Percentiles rank a stretch among this genome's conserved stretches.
These are phyloP conservation scores for Nyctibius grandis DNA, from an alignment of 2,797 vertebrate genomes.

Conservation along the genomic window DNA sequence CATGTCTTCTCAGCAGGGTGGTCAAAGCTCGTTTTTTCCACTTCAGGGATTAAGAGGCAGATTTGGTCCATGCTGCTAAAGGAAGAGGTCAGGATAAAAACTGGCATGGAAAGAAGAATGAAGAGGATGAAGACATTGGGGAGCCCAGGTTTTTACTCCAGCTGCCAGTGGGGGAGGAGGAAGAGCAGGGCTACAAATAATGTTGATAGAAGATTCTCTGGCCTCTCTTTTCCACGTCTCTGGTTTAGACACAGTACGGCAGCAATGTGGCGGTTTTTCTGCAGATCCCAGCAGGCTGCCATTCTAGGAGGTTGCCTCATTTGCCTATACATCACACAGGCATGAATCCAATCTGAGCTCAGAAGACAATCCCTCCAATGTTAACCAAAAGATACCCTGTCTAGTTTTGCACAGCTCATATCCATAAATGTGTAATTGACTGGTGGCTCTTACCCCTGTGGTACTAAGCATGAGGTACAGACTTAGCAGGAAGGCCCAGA, in stretches of 20 bases:
- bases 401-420: neutral
- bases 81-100: neutral
- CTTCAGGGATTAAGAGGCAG: neutral
- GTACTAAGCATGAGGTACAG: neutral
- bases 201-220: neutral
- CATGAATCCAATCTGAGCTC: neutral
- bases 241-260: neutral
- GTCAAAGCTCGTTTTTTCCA: neutral
- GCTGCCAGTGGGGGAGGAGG: neutral
- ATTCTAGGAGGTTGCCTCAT: neutral
- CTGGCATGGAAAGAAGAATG: neutral
- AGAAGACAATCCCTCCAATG: neutral
- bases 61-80: neutral
- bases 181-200: neutral
- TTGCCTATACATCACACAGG: neutral
- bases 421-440: neutral
- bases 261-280: neutral
- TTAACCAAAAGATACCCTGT: neutral
- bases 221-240: neutral
- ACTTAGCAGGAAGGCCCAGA: neutral
- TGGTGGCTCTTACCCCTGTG: neutral
- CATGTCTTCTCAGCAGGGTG: neutral
- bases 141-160: neutral
- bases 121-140: neutral
- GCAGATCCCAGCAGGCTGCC: neutral